Conservation (phyloP, 2,888 invertebrate genomes). For the Synanthedon myopaeformis region DNA sequence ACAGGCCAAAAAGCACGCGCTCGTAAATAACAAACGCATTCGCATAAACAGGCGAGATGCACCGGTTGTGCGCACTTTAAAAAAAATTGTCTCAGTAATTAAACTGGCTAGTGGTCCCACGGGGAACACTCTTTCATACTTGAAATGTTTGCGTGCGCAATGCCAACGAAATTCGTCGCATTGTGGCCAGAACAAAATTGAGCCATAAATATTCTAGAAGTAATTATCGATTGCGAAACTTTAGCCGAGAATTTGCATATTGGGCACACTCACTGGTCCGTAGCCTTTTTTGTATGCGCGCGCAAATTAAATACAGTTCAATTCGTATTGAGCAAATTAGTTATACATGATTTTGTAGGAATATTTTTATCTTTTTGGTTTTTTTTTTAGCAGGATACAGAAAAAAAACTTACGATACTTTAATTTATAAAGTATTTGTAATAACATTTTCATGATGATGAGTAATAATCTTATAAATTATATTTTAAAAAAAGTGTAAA, state of each 20-base stretch:
- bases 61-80: conserved; percentile 15
- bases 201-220: conserved; percentile 62
- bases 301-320: neutral
- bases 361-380: too few species aligned
- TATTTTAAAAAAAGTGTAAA: too few species aligned
- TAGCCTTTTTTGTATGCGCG: conserved; percentile 3
- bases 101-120: conserved; percentile 38
- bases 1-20: conserved; percentile 47
- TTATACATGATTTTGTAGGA: too few species aligned
- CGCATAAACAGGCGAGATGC: conserved; percentile 31
- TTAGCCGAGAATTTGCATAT: conserved; percentile 39
- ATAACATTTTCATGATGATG: too few species aligned
- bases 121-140: conserved; percentile 22
- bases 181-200: conserved; percentile 46
- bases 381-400: too few species aligned
- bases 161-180: conserved; percentile 39
- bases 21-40: conserved; percentile 61
- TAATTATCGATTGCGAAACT: conserved; percentile 51
- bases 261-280: conserved; percentile 19
- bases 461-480: too few species aligned
- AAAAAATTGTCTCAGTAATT: conserved; percentile 39
- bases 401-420: too few species aligned
- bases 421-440: too few species aligned
- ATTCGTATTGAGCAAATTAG: too few species aligned
- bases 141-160: conserved; percentile 27